A percentile compares a stretch with the other conserved stretches of the same genome.
These are phyloP conservation scores for Brachyptera risi DNA, from an alignment of 2,888 invertebrate genomes.

Conservation along the genomic window DNA sequence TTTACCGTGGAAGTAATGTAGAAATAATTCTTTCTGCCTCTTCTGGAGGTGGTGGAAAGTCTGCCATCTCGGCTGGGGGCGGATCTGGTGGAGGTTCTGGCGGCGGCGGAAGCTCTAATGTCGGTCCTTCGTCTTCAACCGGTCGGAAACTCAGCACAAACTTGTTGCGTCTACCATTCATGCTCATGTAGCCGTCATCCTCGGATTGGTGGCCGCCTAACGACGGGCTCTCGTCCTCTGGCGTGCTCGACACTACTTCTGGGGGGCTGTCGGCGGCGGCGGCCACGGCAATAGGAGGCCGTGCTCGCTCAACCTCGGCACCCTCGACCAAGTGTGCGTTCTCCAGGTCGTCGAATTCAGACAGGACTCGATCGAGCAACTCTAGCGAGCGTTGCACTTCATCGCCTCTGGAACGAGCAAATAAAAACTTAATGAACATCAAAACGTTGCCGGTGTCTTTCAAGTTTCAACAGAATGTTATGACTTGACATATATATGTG, in stretches of 20 bases:
- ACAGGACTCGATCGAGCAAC: slow-evolving; percentile 82
- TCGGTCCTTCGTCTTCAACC: slow-evolving; percentile 47
- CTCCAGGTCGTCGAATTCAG: slow-evolving; percentile 82
- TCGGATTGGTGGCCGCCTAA: slow-evolving; percentile 80
- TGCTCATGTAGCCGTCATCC: slow-evolving; percentile 90
- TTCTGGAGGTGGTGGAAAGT: slow-evolving; percentile 71
- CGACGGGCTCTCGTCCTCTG: slow-evolving; percentile 68
- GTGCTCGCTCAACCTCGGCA: slow-evolving; percentile 24
- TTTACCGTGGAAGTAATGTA: slow-evolving; percentile 66
- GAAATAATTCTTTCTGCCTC: slow-evolving; percentile 73
- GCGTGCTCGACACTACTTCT: slow-evolving; percentile 47
- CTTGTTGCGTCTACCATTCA: slow-evolving; percentile 78
- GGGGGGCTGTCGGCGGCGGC: slow-evolving; percentile 45
- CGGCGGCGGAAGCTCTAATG: slow-evolving; percentile 21
- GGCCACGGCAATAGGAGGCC: slow-evolving; percentile 35
- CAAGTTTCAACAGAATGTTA: too few relatives aligned
- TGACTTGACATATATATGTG: too few relatives aligned
- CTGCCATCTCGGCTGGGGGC: slow-evolving; percentile 38
- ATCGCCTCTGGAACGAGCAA: slow-evolving; percentile 73
- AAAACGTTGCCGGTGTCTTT: too few relatives aligned
- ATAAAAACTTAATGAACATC: too few relatives aligned
- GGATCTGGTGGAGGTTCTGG: slow-evolving; percentile 41
- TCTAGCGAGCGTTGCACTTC: slow-evolving; percentile 86
- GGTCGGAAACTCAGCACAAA: slow-evolving; percentile 68
- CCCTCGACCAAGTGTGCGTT: slow-evolving; percentile 52